Conservation (phyloP, 2,797 vertebrate species). For the Chiloscyllium punctatum region DNA sequence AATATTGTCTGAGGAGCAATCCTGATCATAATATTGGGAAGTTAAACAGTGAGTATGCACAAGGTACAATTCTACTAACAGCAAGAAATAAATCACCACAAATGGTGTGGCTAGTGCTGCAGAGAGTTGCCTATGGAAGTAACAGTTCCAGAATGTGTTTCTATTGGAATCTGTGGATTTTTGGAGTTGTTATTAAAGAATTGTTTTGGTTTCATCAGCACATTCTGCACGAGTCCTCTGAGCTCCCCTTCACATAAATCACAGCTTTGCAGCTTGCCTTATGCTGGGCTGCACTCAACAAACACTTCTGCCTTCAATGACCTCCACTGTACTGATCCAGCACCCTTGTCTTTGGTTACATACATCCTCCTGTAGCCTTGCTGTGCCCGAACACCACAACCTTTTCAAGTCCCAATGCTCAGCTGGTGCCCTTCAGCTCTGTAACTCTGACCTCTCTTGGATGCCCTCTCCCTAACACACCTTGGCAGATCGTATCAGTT, state of each 20-base stretch:
- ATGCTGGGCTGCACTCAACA: no score
- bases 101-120: no score
- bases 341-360: background rate
- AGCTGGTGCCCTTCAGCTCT: background rate
- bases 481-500: background rate
- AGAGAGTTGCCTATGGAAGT: no score
- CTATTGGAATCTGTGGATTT: no score
- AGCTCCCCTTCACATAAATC: background rate
- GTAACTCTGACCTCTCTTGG: background rate
- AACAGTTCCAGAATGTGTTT: no score
- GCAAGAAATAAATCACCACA: no score
- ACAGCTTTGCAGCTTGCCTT: background rate
- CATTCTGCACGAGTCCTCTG: background rate
- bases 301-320: background rate
- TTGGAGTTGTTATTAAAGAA: no score
- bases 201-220: background rate
- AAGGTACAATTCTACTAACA: no score
- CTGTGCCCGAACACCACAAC: background rate
- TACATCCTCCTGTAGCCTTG: background rate
- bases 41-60: no score
- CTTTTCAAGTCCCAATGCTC: no score
- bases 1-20: no score
- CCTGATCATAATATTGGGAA: no score
- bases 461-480: background rate
- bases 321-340: background rate